Percentiles rank a stretch among this genome's conserved stretches.
Conservation (phyloP, 2,113 vertebrate genomes). For the Amazona vittata region DNA sequence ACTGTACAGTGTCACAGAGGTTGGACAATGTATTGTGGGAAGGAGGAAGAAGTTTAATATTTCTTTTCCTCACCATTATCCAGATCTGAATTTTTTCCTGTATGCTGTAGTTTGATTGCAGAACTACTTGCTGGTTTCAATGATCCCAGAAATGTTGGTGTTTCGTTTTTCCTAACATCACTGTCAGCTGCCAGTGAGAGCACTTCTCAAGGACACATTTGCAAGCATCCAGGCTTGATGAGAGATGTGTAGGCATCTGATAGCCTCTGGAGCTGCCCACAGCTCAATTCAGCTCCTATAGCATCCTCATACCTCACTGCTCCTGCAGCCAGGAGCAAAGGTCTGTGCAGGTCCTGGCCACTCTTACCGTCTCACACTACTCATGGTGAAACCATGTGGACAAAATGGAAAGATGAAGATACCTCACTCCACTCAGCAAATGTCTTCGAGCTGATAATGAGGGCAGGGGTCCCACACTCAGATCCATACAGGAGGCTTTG, state of each 20-base stretch:
- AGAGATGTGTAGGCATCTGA: background rate
- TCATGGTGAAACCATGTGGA: background rate
- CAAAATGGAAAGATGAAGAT: background rate
- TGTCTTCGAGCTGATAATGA: rapidly evolving
- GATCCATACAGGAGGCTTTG: background rate
- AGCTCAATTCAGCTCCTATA: background rate
- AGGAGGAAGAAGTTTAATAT: background rate
- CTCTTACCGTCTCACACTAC: background rate
- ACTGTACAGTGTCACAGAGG: rapidly evolving
- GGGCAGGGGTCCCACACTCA: rapidly evolving
- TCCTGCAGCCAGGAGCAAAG: background rate
- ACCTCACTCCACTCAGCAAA: background rate
- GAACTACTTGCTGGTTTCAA: background rate
- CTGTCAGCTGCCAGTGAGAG: background rate
- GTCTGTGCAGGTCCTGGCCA: background rate
- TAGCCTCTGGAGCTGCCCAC: background rate
- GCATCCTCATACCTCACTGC: background rate
- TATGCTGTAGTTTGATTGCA: background rate
- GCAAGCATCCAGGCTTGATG: background rate
- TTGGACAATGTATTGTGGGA: background rate
- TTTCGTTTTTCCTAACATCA: background rate
- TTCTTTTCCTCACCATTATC: background rate
- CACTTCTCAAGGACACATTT: background rate
- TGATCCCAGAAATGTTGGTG: background rate
- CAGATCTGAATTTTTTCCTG: background rate